phyloP scores from a whole-genome alignment of 2,888 invertebrate species.

The Frankliniella fusca region DNA sequence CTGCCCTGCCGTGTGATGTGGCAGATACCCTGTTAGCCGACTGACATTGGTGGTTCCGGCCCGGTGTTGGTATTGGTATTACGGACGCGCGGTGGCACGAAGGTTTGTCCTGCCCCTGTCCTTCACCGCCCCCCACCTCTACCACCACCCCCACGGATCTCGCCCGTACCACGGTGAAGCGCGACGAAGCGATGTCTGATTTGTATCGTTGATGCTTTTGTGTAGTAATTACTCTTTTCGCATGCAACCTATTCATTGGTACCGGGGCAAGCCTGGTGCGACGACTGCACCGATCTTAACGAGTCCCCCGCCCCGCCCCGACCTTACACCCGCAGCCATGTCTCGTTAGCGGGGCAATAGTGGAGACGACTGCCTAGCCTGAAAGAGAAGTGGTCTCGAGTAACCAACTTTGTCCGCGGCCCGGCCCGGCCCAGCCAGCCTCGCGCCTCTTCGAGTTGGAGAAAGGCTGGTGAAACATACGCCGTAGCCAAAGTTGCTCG shows the following conservation, averaged over 20 bases:
- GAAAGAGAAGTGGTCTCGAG: neutral
- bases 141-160: neutral
- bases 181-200: no score
- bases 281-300: no score
- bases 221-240: no score
- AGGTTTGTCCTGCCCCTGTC: neutral
- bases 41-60: neutral
- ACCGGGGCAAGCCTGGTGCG: no score
- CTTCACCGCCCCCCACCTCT: neutral
- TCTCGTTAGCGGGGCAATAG: neutral
- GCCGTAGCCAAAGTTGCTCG: neutral
- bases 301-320: neutral
- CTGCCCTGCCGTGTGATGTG: neutral
- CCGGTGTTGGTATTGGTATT: neutral
- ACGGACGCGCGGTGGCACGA: no score
- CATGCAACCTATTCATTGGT: no score
- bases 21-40: neutral
- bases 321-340: neutral
- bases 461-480: slow-evolving; percentile 14
- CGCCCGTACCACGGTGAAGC: no score
- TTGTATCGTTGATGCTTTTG: no score
- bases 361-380: neutral
- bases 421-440: no score
- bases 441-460: neutral
- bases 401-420: slow-evolving; percentile 5